phyloP scores from a whole-genome alignment of 2,113 vertebrate species.

The Gyps fulvus region DNA sequence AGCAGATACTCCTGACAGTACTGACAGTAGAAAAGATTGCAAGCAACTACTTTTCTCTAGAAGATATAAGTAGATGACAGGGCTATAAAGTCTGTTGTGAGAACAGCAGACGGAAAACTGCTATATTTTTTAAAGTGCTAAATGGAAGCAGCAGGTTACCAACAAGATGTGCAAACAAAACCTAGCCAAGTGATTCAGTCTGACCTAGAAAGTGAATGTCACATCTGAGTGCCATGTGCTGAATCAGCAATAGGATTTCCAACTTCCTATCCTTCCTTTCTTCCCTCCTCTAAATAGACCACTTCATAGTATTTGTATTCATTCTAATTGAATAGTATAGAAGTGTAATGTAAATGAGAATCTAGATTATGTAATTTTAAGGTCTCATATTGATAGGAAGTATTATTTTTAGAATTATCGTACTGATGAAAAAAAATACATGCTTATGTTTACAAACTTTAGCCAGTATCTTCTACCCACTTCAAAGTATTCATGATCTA shows the following conservation, averaged over 20 bases:
- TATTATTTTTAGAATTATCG: not conserved
- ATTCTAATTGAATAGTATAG: not conserved
- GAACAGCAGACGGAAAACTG: conserved; percentile 13
- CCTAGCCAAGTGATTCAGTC: not conserved
- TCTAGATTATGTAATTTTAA: not conserved
- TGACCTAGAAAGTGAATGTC: conserved; percentile 15
- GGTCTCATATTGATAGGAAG: not conserved
- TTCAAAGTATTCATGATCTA: not conserved
- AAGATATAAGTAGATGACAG: not conserved
- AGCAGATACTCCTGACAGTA: not conserved
- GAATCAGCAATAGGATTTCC: not conserved
- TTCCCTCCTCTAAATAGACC: not conserved
- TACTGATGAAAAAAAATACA: not conserved
- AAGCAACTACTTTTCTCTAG: not conserved
- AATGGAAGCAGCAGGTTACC: conserved; percentile 27
- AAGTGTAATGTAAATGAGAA: not conserved
- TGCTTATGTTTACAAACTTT: not conserved
- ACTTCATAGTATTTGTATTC: not conserved
- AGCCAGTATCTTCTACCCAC: not conserved
- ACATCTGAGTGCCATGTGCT: not conserved
- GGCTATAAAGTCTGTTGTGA: not conserved
- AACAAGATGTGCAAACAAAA: conserved; percentile 30
- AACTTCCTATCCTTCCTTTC: not conserved
- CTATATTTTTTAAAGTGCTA: not conserved
- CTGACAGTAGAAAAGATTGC: not conserved